A percentile compares a stretch with the other conserved stretches of the same genome.
Conservation (phyloP, 2,888 invertebrate species). For the Macaria notata region DNA sequence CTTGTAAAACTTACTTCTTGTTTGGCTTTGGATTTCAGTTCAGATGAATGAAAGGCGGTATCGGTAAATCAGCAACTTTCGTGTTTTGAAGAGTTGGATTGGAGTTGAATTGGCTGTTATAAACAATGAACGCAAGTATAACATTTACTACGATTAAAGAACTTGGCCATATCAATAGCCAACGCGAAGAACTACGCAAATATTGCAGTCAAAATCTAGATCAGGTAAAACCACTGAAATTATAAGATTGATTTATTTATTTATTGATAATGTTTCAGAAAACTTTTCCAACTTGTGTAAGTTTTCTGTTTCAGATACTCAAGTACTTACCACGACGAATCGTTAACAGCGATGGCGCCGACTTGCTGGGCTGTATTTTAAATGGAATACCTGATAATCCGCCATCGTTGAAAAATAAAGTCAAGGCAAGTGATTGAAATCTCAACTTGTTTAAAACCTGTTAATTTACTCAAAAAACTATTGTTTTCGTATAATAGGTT, state of each 20-base stretch:
- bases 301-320: conserved; percentile 45
- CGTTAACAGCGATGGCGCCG: conserved; percentile 60
- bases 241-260: too few relatives aligned
- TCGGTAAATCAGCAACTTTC: too few relatives aligned
- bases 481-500: conserved; percentile 38
- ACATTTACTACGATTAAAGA: conserved; percentile 56
- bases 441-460: too few relatives aligned
- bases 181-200: conserved; percentile 57
- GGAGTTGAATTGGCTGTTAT: too few relatives aligned
- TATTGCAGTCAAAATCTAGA: conserved; percentile 57
- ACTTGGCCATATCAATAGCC: conserved; percentile 55
- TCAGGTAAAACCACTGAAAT: conserved; percentile 41
- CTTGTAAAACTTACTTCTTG: too few relatives aligned
- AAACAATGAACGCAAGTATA: conserved; percentile 46
- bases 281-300: conserved; percentile 19
- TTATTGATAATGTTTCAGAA: too few relatives aligned
- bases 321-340: conserved; percentile 56
- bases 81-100: too few relatives aligned
- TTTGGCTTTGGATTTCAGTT: too few relatives aligned
- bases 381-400: conserved; percentile 57
- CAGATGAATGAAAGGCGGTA: too few relatives aligned
- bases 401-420: conserved; percentile 44
- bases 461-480: too few relatives aligned
- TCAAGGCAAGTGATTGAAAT: conserved; percentile 47
- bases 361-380: conserved; percentile 59